Conservation (phyloP, 1,140 invertebrate species). For the Drosophila pectinifera region DNA sequence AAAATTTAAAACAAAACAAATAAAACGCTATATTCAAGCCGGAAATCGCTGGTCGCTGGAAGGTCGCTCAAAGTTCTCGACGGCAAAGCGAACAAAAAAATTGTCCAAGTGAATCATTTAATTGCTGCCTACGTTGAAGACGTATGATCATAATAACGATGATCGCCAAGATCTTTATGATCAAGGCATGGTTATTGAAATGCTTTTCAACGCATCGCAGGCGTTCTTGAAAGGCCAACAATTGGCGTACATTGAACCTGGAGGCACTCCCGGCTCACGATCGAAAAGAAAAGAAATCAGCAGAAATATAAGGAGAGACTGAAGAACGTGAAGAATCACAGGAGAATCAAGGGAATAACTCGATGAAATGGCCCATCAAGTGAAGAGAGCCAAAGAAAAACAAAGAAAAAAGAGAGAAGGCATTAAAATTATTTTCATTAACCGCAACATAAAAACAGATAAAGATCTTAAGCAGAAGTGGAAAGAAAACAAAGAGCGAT, state of each 20-base stretch:
- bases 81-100: slow-evolving; percentile 12
- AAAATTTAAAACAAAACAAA: slow-evolving; percentile 6
- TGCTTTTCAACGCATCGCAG: slow-evolving; percentile 19
- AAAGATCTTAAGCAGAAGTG: slow-evolving; percentile 11
- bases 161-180: slow-evolving; percentile 26
- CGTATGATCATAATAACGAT: slow-evolving; percentile 22
- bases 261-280: slow-evolving; percentile 55
- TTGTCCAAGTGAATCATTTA: slow-evolving; percentile 70
- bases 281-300: slow-evolving; percentile 4
- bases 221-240: slow-evolving; percentile 33
- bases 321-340: neutral
- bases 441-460: slow-evolving; percentile 18
- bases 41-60: slow-evolving; percentile 43
- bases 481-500: slow-evolving; percentile 7
- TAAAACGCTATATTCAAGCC: slow-evolving; percentile 20
- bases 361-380: slow-evolving; percentile 4
- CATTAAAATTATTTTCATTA: slow-evolving; percentile 42
- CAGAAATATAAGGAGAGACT: neutral
- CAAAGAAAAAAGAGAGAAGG: slow-evolving; percentile 1
- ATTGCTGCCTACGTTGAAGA: slow-evolving; percentile 64
- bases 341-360: slow-evolving; percentile 1
- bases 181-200: slow-evolving; percentile 21
- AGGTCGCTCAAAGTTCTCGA: slow-evolving; percentile 37
- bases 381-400: slow-evolving; percentile 7
- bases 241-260: slow-evolving; percentile 60